phyloP scores from a whole-genome alignment of 2,888 invertebrate species.

The Leuctra nigra region DNA sequence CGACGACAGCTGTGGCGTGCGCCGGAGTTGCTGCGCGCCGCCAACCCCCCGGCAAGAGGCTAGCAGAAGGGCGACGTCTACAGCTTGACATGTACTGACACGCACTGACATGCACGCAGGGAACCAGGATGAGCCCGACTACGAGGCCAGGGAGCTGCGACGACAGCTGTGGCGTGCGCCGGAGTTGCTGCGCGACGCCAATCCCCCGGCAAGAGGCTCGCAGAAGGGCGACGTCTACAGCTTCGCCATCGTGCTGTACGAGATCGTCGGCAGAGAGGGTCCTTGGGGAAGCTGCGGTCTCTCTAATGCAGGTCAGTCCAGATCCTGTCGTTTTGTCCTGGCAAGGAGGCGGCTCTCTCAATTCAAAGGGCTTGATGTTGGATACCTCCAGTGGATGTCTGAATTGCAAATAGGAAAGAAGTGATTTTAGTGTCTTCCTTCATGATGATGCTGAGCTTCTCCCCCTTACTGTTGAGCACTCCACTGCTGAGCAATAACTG shows the following conservation, averaged over 20 bases:
- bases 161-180: slow-evolving; percentile 68
- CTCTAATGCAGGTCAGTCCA: slow-evolving; percentile 49
- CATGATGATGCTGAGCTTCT: no score
- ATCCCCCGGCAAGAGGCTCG: slow-evolving; percentile 58
- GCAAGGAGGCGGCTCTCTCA: no score
- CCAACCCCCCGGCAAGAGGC: slow-evolving; percentile 54
- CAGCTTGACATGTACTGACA: no score
- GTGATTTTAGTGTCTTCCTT: no score
- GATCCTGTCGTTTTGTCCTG: not conserved
- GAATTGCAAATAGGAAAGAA: no score
- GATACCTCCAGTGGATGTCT: no score
- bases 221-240: slow-evolving; percentile 81
- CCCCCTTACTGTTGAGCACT: no score
- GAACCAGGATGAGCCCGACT: slow-evolving; percentile 54
- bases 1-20: slow-evolving; percentile 63
- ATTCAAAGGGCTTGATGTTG: no score
- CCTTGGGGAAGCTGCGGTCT: slow-evolving; percentile 70
- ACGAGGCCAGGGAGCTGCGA: slow-evolving; percentile 41
- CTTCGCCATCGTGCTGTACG: slow-evolving; percentile 78
- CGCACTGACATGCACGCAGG: not conserved
- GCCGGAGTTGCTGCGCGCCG: slow-evolving; percentile 62
- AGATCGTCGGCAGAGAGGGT: slow-evolving; percentile 71
- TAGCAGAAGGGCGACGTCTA: slow-evolving; percentile 80
- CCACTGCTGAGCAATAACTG: no score
- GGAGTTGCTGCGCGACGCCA: slow-evolving; percentile 57